Percentiles rank a stretch among this genome's conserved stretches.
phyloP scores from a whole-genome alignment of 2,797 vertebrate genomes.

The Dryobates pubescens region DNA sequence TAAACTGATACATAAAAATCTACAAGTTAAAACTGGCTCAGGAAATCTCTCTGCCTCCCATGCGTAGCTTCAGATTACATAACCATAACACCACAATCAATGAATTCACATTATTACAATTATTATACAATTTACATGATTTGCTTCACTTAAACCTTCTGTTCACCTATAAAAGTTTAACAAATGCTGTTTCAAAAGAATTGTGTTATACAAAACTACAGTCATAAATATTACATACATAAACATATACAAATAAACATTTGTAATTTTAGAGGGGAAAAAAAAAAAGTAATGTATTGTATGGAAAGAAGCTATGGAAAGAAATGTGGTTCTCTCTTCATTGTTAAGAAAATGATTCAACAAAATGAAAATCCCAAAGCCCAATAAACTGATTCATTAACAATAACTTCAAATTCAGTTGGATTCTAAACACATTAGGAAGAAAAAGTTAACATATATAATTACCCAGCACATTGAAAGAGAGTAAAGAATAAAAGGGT shows the following conservation, averaged over 20 bases:
- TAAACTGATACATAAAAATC: background rate
- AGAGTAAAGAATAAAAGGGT: background rate
- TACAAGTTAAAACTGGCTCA: constrained; percentile 43
- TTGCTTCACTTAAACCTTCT: constrained; percentile 60
- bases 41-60: constrained; percentile 40
- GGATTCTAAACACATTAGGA: constrained; percentile 30
- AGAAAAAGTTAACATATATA: constrained; percentile 15
- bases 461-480: constrained; percentile 48
- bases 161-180: constrained; percentile 57
- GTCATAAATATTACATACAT: constrained; percentile 24
- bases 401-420: constrained; percentile 56
- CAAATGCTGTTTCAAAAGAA: constrained; percentile 51
- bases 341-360: constrained; percentile 37
- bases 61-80: background rate
- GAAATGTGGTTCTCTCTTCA: constrained; percentile 9
- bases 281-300: background rate
- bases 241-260: background rate
- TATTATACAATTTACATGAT: constrained; percentile 65
- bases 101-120: constrained; percentile 64
- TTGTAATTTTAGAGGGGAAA: constrained; percentile 43
- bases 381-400: background rate
- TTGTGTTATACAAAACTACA: constrained; percentile 39
- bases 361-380: constrained; percentile 26
- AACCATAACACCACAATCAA: constrained; percentile 54
- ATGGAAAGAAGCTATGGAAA: background rate